Evolutionary conservation across 2,113 vertebrate species (phyloP), one percentile per base, ranked within the genome.

Genomic region (Cyprichromis sp.): DNA sequence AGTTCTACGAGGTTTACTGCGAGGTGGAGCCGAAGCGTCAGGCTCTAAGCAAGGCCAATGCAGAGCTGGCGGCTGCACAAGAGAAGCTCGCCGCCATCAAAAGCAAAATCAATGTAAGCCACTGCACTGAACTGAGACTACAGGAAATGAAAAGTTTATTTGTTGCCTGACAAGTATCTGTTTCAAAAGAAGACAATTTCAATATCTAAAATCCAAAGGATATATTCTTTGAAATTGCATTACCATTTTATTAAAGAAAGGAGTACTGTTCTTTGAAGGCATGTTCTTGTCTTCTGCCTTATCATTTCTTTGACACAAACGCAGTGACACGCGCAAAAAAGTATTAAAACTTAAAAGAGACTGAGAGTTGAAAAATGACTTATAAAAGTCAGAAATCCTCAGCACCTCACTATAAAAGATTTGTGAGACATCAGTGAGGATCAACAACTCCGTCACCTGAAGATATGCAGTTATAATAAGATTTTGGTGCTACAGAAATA

Each of bases 11-110:
- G 84, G 97, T 99, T 0, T 98, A 96, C 94, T 98, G 98, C 1
- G 97, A 99, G 0, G 98, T 99, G 88, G 97, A 99, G 92, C 99
- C 99, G 10, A 99, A 99, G 91, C 96, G 98, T 1, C 97, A 98
- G 91, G 98, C 98, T 0, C 92, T 99, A 38, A 95, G 61, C 92
- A 97, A 96, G 92, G 98, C 98, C 89, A 98, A 98, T 3, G 68
- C 93, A 0, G 99, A 99, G 63, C 97, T 99, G 85, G 95, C 95
- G 0, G 93, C 97, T 0, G 98, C 99, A 38, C 97, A 98, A 94
- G 97, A 98, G 80, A 99, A 99, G 84, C 96, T 99, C 76, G 61
- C 95, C 1, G 83, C 80, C 86, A 97, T 99, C 94, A 99, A 98
- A 94, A 93, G 92, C 92, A 99, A 99, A 94, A 98, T 99, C 31